A percentile compares a stretch with the other conserved stretches of the same genome.
phyloP scores from a whole-genome alignment of 1,140 invertebrate genomes.

The Drosophila pruinosa region DNA sequence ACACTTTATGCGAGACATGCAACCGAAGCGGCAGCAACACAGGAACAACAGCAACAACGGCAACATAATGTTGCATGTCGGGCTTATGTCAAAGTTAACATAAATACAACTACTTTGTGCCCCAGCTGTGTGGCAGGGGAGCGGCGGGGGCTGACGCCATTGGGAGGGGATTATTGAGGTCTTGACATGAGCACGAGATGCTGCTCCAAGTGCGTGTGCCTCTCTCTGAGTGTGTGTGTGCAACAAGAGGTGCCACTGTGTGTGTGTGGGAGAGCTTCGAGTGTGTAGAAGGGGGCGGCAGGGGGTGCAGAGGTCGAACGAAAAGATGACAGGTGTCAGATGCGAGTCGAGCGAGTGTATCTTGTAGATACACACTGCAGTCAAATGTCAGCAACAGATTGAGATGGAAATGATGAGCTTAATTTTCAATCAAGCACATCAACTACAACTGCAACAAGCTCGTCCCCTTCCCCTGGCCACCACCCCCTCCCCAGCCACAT shows the following conservation, averaged over 20 bases:
- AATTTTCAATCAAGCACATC: slow-evolving; percentile 27
- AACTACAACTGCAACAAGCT: not conserved
- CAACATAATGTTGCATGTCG: slow-evolving; percentile 69
- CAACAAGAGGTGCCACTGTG: not conserved
- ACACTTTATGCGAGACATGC: slow-evolving; percentile 72
- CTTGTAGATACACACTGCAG: slow-evolving; percentile 31
- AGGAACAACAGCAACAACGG: slow-evolving; percentile 8
- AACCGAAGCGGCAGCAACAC: slow-evolving; percentile 34
- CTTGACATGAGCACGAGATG: slow-evolving; percentile 33
- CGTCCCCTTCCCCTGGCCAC: not conserved
- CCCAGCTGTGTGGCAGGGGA: slow-evolving; percentile 24
- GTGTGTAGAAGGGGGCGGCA: not conserved
- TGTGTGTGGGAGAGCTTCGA: not conserved
- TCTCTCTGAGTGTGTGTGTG: not conserved
- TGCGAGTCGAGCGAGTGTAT: slow-evolving; percentile 37
- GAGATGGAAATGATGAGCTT: slow-evolving; percentile 27
- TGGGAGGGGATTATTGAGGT: slow-evolving; percentile 39
- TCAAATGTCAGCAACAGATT: slow-evolving; percentile 29
- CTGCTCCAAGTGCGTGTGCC: slow-evolving; percentile 37
- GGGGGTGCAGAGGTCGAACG: slow-evolving; percentile 51
- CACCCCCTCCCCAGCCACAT: not conserved
- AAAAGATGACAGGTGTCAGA: slow-evolving; percentile 79
- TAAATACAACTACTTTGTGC: slow-evolving; percentile 76
- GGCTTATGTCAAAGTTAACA: slow-evolving; percentile 78
- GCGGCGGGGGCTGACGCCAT: slow-evolving; percentile 7